Base-by-base conservation (phyloP, 2,113 vertebrate species). In the Nicator chloris region DNA sequence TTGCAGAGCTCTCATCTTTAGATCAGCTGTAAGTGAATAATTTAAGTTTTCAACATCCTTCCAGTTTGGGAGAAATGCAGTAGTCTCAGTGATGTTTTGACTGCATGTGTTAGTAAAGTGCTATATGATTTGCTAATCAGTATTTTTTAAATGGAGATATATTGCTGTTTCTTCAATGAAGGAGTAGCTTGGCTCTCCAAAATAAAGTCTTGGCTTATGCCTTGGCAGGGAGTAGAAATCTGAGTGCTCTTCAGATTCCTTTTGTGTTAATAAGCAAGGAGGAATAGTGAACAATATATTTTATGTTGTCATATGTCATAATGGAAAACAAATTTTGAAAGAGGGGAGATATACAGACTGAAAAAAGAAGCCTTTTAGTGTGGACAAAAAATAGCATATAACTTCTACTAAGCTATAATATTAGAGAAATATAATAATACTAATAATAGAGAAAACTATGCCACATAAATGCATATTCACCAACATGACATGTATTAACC, bases 11-110 rank as follows among this genome's bases (percentile, higher is more conserved):
- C 80, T 93, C 65, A 40, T 92, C 76, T 90, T 88, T 68, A 88
- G 60, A 93, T 96, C 90, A 92, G 76, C 76, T 82, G 44, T 92
- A 88, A 94, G 82, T 69, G 82, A 88, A 94, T 93, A 76, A 75
- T 86, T 91, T 92, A 78, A 60, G 65, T 94, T 93, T 95, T 93
- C 86, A 88, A 94, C 86, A 82, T 92, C 88, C 72, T 88, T 95
- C 60, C 57, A 88, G 76, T 94, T 31, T 61, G 57, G 53, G 86
- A 86, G 80, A 53, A 94, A 76, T 23, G 63, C 61, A 82, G 79
- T 83, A 86, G 86, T 81, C 39, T 92, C 44, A 35, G 88, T 82
- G 80, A 88, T 92, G 88, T 95, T 94, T 95, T 96, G 93, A 83
- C 92, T 95, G 81, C 35, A 19, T 83, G 39, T 95, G 86, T 90